Evolutionary conservation across 2,113 vertebrate genomes (phyloP), one percentile per base, ranked within the genome.

Genomic region (Leptobrachium leishanense): DNA sequence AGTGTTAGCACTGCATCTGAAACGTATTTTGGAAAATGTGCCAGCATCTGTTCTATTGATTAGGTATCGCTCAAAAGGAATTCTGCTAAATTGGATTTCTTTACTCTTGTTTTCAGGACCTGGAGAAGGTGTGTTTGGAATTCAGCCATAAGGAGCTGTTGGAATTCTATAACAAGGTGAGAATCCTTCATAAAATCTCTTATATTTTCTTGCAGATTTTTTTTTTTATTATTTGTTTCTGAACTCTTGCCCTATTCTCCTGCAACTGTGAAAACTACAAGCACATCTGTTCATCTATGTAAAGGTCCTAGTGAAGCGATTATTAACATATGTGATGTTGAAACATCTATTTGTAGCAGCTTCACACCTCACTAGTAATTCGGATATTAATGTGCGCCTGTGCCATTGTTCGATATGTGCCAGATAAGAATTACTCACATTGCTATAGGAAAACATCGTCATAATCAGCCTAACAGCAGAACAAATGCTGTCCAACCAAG

Each of bases 141-240:
- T 97, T 98, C 82, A 96, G 78, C 89, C 97, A 98, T 86, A 86
- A 94, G 89, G 94, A 99, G 87, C 91, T 99, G 69, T 94, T 97
- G 86, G 94, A 98, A 59, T 97, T 99, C 92, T 99, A 97, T 89
- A 95, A 95, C 88, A 96, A 98, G 97, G 98, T 98, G 66, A 84
- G 88, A 90, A 74, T 73, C 84, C 84, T 75, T 64, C 64, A 46
- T 53, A 65, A 72, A 42, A 10, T 50, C 55, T 5, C 66, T 57
- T 69, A 44, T 69, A 43, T 77, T 88, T 86, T 82, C 41, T 87
- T 31, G 82, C 40, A 82, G 41, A 76, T 79, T 63, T 20, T 46
- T 77, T 83, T 79, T 83, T 81, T 55, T 64, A 31, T 64, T 64
- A 7, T 50, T 50, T 50, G 15, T 6, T 69, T 55, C 20, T 63